Conservation (phyloP, 2,113 vertebrate genomes). For the Okapia johnstoni region DNA sequence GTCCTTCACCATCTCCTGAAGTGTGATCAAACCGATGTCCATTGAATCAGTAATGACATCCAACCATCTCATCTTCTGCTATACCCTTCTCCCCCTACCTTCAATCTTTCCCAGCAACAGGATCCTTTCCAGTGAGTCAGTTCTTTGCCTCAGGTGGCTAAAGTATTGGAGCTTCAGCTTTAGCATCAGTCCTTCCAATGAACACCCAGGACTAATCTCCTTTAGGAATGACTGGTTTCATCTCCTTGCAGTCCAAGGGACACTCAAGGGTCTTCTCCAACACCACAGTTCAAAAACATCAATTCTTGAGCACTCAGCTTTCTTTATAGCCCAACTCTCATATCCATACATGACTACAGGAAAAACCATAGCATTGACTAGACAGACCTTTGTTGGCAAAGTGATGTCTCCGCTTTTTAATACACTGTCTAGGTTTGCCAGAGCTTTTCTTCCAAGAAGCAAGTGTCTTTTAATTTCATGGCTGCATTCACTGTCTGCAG, state of each 20-base stretch:
- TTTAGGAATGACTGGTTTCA: neutral
- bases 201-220: neutral
- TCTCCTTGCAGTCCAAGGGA: neutral
- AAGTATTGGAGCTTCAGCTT: neutral
- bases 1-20: neutral
- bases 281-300: neutral
- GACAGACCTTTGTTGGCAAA: neutral
- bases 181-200: neutral
- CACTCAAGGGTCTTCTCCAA: neutral
- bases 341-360: neutral
- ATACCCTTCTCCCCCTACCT: neutral
- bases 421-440: neutral
- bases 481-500: rapidly evolving
- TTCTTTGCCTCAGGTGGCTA: neutral
- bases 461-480: neutral
- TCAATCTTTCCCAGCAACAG: neutral
- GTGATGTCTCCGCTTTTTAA: neutral
- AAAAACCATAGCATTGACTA: neutral
- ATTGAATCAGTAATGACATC: neutral
- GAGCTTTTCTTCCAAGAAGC: neutral
- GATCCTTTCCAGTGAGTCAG: neutral
- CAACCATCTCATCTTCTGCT: neutral
- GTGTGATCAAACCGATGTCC: neutral
- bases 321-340: neutral
- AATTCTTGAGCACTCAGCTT: neutral